These are phyloP conservation scores for Xenopus tropicalis DNA, from an alignment of 2,113 vertebrate genomes.

Conservation along the genomic window UCB_Xtro_10.0 CM004447.2:29377501-29378000, in stretches of 20 bases:
- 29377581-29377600: too few relatives aligned
- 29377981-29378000: too few relatives aligned
- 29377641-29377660: too few relatives aligned
- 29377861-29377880: constrained; percentile 12
- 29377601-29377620: too few relatives aligned
- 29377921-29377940: constrained; percentile 39
- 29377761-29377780: constrained; percentile 41
- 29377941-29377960: constrained; percentile 44
- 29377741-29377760: constrained; percentile 46
- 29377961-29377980: constrained; percentile 24
- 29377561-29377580: too few relatives aligned
- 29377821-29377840: constrained; percentile 27
- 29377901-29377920: constrained; percentile 23
- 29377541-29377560: too few relatives aligned
- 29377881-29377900: constrained; percentile 4
- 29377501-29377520: too few relatives aligned
- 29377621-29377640: too few relatives aligned
- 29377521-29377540: too few relatives aligned
- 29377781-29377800: constrained; percentile 31
- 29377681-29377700: too few relatives aligned
- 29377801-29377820: constrained; percentile 29
- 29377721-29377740: constrained; percentile 18
- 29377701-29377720: too few relatives aligned
- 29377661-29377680: too few relatives aligned
- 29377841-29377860: constrained; percentile 26